Evolutionary conservation across 2,888 invertebrate genomes (phyloP), one percentile per base, ranked within the genome.

Genomic region (Nomada flava): DNA sequence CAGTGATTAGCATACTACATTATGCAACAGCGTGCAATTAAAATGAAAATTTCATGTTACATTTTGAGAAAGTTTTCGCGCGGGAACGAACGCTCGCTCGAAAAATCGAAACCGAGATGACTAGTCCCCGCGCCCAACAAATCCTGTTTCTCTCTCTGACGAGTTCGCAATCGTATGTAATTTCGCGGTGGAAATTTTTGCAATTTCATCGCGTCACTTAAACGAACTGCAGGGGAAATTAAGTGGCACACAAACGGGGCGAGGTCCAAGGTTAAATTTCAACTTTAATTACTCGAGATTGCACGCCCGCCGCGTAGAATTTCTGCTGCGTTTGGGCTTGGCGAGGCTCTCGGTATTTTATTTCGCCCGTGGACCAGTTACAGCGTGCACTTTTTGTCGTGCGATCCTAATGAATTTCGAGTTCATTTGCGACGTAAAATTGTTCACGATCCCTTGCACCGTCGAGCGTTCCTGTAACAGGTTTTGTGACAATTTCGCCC

Each of bases 231-330:
- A 11, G n/a, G 70, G 29, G 63, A 59, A 79, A 71, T 79, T 64
- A 78, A 78, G 64, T 79, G 70, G 59, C 78, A 44, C 50, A 57
- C 77, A 77, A 78, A 23, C 47, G 36, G 53, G 23, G 23, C 59
- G 47, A 11, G 52, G 26, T 50, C 60, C 79, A 72, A 63, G 63
- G 69, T 68, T 74, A 69, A 81, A 79, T 81, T 69, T 74, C 55
- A 73, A 79, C 74, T 79, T 74, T 65, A 79, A 75, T 81, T 81
- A 74, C 67, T 69, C 36, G 68, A 60, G 80, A 79, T 79, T 69
- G 79, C 74, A 60, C 52, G 67, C 47, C 63, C 50, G 20, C 29
- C 23, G 55, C 67, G 50, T 53, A 74, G 63, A 74, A 59, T 68
- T 79, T 60, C 67, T 50, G 50, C 55, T 52, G 53, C 71, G 47